phyloP scores from a whole-genome alignment of 2,113 vertebrate species.

The Brachionichthys hirsutus region DNA sequence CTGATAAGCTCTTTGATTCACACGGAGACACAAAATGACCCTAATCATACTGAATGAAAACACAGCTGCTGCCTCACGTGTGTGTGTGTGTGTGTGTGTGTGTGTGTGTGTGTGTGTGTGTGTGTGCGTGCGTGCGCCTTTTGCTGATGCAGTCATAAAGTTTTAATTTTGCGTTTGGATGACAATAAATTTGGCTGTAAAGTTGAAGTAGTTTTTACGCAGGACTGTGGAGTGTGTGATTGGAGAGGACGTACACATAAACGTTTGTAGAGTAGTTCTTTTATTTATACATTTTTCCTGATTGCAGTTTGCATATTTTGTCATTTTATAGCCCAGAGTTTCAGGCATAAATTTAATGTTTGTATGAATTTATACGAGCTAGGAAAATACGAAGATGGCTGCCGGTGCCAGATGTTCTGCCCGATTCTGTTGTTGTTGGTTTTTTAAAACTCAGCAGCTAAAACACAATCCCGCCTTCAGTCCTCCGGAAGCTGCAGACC shows the following conservation, averaged over 20 bases:
- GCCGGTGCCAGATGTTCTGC: slow-evolving; percentile 15
- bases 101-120: not conserved
- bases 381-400: not conserved
- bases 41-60: slow-evolving; percentile 57
- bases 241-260: not conserved
- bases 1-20: slow-evolving; percentile 51
- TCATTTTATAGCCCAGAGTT: slow-evolving; percentile 13
- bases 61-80: slow-evolving; percentile 58
- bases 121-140: slow-evolving; percentile 1
- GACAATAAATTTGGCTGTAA: slow-evolving; percentile 21
- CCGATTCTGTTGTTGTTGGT: not conserved
- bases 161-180: slow-evolving; percentile 30
- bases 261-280: no score
- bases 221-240: no score
- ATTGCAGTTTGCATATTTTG: slow-evolving; percentile 13
- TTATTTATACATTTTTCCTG: not conserved
- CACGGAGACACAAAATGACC: slow-evolving; percentile 54
- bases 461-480: no score
- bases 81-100: not conserved
- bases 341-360: slow-evolving; percentile 9
- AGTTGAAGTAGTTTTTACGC: not conserved
- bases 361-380: slow-evolving; percentile 7
- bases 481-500: no score
- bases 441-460: no score
- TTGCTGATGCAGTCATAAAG: slow-evolving; percentile 34